Evolutionary conservation across 2,888 invertebrate species (phyloP).

Genomic region (Cancer borealis): DNA sequence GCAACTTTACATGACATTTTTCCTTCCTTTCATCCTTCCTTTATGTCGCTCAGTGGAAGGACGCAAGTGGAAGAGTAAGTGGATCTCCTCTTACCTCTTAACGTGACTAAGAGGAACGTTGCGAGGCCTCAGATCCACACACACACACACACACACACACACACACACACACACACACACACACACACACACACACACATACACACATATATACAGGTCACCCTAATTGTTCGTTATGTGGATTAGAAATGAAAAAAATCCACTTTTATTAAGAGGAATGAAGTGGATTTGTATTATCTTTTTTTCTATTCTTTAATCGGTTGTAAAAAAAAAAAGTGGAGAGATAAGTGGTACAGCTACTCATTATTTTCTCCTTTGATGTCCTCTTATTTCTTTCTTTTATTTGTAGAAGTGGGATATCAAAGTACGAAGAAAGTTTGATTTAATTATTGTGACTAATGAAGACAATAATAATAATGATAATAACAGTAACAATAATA

Average conservation of each 20-base stretch:
- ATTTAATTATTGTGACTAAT: background rate
- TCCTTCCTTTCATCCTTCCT: background rate
- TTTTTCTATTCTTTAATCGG: background rate
- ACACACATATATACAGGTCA: conserved; percentile 16
- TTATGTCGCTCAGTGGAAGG: background rate
- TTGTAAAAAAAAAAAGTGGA: no score
- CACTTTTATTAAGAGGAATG: background rate
- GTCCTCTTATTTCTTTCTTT: background rate
- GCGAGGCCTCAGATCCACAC: background rate
- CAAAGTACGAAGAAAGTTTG: no score
- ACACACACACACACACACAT: conserved; percentile 44
- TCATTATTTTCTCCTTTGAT: background rate
- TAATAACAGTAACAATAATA: background rate
- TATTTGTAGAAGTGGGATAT: background rate
- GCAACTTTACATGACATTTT: background rate
- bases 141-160: conserved; percentile 47
- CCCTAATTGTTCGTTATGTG: background rate
- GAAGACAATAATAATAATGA: background rate
- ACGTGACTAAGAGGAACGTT: background rate
- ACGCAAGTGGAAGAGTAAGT: background rate
- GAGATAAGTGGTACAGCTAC: no score
- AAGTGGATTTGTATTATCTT: background rate
- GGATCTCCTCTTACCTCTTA: conserved; percentile 7
- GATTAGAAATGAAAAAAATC: background rate
- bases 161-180: conserved; percentile 45